phyloP scores from a whole-genome alignment of 2,797 vertebrate genomes.

The Spizella passerina region DNA sequence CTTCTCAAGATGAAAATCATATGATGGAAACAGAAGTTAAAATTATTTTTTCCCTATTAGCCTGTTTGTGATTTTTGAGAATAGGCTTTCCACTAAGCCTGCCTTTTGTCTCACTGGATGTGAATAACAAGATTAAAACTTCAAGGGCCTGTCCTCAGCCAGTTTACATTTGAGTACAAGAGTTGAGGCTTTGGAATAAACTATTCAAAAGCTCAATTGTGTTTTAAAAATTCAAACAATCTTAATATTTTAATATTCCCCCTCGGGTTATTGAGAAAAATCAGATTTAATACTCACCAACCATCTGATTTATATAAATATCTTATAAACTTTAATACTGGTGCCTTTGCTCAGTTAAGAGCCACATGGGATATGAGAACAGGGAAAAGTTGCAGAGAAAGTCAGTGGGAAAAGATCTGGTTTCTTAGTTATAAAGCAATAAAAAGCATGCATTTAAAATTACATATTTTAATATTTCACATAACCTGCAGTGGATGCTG shows the following conservation, averaged over 20 bases:
- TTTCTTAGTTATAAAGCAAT: slow-evolving; percentile 62
- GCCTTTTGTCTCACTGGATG: background rate
- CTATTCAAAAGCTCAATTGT: slow-evolving; percentile 46
- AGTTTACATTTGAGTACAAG: background rate
- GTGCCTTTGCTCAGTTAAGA: slow-evolving; percentile 61
- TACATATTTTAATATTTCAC: slow-evolving; percentile 69
- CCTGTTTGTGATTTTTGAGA: background rate
- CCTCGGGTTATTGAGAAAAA: slow-evolving; percentile 52
- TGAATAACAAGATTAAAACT: slow-evolving; percentile 25
- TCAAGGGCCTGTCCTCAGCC: slow-evolving; percentile 1
- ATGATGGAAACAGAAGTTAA: background rate
- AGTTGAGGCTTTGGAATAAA: slow-evolving; percentile 3
- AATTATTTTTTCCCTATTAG: background rate
- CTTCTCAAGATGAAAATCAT: background rate
- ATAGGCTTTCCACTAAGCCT: background rate
- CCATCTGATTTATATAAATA: slow-evolving; percentile 71
- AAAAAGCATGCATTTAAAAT: slow-evolving; percentile 61
- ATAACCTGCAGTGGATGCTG: background rate
- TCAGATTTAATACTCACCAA: slow-evolving; percentile 58
- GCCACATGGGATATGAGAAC: slow-evolving; percentile 56
- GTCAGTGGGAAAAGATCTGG: slow-evolving; percentile 65
- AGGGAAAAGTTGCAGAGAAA: slow-evolving; percentile 43
- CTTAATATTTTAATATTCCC: slow-evolving; percentile 61
- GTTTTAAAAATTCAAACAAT: slow-evolving; percentile 61
- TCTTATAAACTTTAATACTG: slow-evolving; percentile 69